phyloP scores from a whole-genome alignment of 2,797 vertebrate genomes.

The Argentina silus region DNA sequence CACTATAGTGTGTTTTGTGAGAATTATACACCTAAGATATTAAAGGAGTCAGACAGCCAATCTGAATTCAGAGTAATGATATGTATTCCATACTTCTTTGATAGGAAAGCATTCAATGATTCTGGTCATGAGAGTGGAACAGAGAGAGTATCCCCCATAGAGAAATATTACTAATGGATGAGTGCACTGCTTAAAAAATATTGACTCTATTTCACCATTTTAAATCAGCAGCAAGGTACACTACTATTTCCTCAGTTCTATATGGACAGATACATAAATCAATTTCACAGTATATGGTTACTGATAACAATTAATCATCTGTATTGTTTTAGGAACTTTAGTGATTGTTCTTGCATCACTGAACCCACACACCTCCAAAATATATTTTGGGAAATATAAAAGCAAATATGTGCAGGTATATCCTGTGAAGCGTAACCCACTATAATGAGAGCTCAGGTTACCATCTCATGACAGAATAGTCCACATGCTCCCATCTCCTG shows the following conservation, averaged over 20 bases:
- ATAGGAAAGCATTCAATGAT: neutral
- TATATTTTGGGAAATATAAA: slow-evolving; percentile 22
- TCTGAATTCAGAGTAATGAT: neutral
- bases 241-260: slow-evolving; percentile 26
- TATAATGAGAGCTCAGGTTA: no score
- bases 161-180: neutral
- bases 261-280: slow-evolving; percentile 37
- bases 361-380: slow-evolving; percentile 13
- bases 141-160: neutral
- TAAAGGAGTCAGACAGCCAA: neutral
- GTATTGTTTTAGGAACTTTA: slow-evolving; percentile 43
- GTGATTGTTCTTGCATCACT: slow-evolving; percentile 33
- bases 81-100: neutral
- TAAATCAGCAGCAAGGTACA: neutral
- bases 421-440: slow-evolving; percentile 10
- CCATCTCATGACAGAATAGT: neutral
- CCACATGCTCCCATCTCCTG: no score
- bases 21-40: neutral
- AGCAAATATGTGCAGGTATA: slow-evolving; percentile 7
- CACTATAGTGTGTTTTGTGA: neutral
- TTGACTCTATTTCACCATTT: neutral
- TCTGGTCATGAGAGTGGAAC: neutral
- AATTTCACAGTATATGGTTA: slow-evolving; percentile 45
- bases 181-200: neutral
- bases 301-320: slow-evolving; percentile 48